Evolutionary conservation across 2,113 vertebrate species (phyloP).

Genomic region (Sprattus sprattus): DNA sequence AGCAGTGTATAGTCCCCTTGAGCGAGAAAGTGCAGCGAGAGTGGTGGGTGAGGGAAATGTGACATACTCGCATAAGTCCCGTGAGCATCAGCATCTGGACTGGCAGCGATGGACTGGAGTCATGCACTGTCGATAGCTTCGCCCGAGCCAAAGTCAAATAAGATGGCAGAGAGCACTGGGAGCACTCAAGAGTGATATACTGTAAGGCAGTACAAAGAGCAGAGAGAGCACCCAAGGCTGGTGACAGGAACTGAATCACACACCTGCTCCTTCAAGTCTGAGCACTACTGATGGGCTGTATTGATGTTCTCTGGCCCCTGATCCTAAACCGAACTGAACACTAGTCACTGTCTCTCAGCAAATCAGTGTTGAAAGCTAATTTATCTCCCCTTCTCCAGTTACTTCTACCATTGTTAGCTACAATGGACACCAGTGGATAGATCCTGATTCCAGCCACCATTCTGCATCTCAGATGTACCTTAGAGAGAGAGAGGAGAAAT

Average conservation of each 20-base stretch:
- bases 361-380: conserved; percentile 44
- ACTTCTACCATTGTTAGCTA: conserved; percentile 19
- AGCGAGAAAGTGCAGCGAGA: neutral
- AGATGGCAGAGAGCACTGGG: conserved; percentile 24
- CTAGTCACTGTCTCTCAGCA: conserved; percentile 31
- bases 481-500: neutral
- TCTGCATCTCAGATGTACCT: neutral
- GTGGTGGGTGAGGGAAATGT: neutral
- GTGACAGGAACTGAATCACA: conserved; percentile 10
- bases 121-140: neutral
- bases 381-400: conserved; percentile 16
- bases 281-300: neutral
- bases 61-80: neutral
- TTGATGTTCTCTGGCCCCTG: neutral
- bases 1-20: neutral
- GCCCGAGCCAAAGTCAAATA: conserved; percentile 27
- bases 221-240: neutral
- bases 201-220: neutral
- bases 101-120: neutral
- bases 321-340: neutral
- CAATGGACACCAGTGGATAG: neutral
- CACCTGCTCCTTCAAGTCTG: neutral
- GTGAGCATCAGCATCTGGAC: neutral
- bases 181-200: neutral
- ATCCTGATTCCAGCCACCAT: neutral